phyloP scores from a whole-genome alignment of 2,113 vertebrate genomes.

The Vombatus ursinus region DNA sequence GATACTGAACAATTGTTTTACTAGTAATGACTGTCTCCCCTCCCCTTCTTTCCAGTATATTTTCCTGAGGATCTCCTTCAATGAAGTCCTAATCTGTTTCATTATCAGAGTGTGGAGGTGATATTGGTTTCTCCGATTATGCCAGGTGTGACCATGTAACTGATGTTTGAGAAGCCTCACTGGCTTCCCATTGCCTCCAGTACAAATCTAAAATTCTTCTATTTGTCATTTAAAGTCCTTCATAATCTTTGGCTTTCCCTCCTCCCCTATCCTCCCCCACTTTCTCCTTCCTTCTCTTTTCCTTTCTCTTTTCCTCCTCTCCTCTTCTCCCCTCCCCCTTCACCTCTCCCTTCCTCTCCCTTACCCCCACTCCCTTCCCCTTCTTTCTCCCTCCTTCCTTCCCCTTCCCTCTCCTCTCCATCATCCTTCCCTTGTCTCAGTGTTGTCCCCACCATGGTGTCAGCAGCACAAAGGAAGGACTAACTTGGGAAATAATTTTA shows the following conservation, averaged over 20 bases:
- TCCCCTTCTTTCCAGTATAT: neutral
- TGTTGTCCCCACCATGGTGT: conserved; percentile 42
- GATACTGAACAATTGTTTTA: neutral
- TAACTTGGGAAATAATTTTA: conserved; percentile 48
- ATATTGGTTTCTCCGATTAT: neutral
- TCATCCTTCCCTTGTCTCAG: conserved; percentile 44
- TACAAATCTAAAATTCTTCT: neutral
- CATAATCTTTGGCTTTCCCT: neutral
- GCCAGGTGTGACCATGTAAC: neutral
- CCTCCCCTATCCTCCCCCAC: too few species aligned
- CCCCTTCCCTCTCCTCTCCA: neutral
- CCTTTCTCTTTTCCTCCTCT: too few species aligned
- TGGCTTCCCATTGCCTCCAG: neutral
- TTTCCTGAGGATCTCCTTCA: neutral
- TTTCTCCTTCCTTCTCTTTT: neutral
- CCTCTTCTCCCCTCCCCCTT: neutral
- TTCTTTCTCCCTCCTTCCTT: neutral
- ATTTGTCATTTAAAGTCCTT: neutral
- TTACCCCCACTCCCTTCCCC: neutral
- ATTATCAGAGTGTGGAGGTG: neutral
- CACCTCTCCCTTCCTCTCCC: neutral
- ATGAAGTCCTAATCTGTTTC: neutral
- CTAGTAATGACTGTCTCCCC: neutral
- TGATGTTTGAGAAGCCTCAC: neutral
- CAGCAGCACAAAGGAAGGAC: conserved; percentile 55